phyloP scores from a whole-genome alignment of 1,140 invertebrate species.

The Plodia interpunctella region DNA sequence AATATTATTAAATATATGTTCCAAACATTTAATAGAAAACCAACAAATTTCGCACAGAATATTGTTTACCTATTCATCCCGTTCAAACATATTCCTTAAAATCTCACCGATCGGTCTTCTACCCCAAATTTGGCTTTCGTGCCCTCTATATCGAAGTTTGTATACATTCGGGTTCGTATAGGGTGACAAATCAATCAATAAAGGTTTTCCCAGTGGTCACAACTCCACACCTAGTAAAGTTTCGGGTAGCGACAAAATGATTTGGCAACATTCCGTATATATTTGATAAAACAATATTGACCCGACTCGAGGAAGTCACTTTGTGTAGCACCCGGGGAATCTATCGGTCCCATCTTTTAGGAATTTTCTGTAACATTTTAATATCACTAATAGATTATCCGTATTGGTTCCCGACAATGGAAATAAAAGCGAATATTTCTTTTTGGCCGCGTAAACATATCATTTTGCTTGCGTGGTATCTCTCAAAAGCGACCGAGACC shows the following conservation, averaged over 20 bases:
- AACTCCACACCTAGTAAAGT: conserved; percentile 12
- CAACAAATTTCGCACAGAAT: neutral
- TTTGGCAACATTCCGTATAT: conserved; percentile 8
- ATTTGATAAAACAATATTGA: conserved; percentile 33
- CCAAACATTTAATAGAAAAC: neutral
- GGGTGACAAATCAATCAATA: conserved; percentile 14
- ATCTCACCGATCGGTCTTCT: conserved; percentile 10
- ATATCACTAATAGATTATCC: conserved; percentile 69
- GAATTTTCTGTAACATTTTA: conserved; percentile 54
- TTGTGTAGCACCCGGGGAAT: conserved; percentile 45
- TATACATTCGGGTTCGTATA: conserved; percentile 9
- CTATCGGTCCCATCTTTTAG: conserved; percentile 41
- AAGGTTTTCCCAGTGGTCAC: conserved; percentile 13
- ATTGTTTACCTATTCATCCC: conserved; percentile 10
- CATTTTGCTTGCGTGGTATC: conserved; percentile 38
- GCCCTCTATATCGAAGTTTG: conserved; percentile 8
- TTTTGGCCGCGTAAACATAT: conserved; percentile 57
- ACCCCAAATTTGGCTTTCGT: conserved; percentile 11
- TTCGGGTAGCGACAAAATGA: conserved; percentile 9
- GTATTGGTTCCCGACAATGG: conserved; percentile 59
- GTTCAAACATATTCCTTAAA: conserved; percentile 13
- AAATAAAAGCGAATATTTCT: conserved; percentile 30
- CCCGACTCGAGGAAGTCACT: conserved; percentile 41
- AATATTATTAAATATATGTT: too few species aligned
- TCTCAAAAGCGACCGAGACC: conserved; percentile 38